These are phyloP conservation scores for Anoplius nigerrimus DNA, from an alignment of 2,888 invertebrate genomes.

Conservation along the genomic window DNA sequence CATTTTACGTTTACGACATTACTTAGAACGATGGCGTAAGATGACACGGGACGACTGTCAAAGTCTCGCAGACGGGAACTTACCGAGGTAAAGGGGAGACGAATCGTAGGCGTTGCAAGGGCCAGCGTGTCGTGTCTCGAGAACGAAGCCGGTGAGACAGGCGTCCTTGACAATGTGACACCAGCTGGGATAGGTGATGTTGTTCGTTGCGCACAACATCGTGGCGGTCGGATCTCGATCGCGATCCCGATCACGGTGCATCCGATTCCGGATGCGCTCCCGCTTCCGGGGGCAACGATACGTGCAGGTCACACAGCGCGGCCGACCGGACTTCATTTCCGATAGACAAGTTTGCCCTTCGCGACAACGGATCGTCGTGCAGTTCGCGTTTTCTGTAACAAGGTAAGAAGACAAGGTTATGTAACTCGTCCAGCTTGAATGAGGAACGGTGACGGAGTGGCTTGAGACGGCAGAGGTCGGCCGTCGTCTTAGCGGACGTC, in stretches of 20 bases:
- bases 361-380: conserved; percentile 81
- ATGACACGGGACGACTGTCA: too few relatives aligned
- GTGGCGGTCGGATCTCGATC: conserved; percentile 65
- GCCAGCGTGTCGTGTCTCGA: conserved; percentile 83
- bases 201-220: conserved; percentile 83
- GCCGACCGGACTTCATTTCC: conserved; percentile 80
- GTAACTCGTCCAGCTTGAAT: background rate
- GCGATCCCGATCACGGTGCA: conserved; percentile 62
- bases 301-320: conserved; percentile 84
- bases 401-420: conserved; percentile 15
- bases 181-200: conserved; percentile 85
- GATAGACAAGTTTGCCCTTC: conserved; percentile 83
- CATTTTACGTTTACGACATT: too few relatives aligned
- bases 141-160: conserved; percentile 83
- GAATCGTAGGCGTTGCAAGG: conserved; percentile 76
- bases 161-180: conserved; percentile 87
- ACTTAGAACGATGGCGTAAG: too few relatives aligned
- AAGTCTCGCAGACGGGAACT: conserved; percentile 27
- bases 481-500: too few relatives aligned
- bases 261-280: conserved; percentile 66
- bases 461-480: too few relatives aligned
- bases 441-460: background rate
- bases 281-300: conserved; percentile 78
- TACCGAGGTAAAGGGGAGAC: conserved; percentile 56
- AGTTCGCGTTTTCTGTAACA: conserved; percentile 81